A percentile compares a stretch with the other conserved stretches of the same genome.
Conservation (phyloP, 2,113 vertebrate species). For the Phaethornis superciliosus region DNA sequence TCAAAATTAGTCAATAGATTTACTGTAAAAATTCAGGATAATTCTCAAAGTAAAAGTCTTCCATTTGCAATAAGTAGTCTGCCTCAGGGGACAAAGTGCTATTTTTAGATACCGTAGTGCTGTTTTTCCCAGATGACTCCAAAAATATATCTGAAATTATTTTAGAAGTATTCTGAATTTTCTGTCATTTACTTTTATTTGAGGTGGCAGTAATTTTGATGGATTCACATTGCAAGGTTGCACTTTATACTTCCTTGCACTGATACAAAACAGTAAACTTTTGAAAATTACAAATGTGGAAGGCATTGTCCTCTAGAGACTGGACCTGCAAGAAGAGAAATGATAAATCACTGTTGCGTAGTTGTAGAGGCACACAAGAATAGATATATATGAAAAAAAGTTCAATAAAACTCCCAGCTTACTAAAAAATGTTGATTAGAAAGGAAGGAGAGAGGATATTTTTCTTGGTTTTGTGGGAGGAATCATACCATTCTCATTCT, state of each 20-base stretch:
- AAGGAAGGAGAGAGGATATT: not conserved
- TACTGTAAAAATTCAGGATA: not conserved
- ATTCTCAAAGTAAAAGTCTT: not conserved
- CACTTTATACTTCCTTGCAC: not conserved
- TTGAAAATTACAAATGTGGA: not conserved
- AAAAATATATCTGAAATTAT: slow-evolving; percentile 35
- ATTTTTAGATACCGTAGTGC: not conserved
- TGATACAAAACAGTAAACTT: not conserved
- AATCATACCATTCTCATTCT: not conserved
- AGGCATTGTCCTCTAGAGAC: not conserved
- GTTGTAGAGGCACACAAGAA: not conserved
- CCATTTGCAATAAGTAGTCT: not conserved
- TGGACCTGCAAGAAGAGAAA: not conserved
- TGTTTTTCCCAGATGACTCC: not conserved
- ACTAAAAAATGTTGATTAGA: not conserved
- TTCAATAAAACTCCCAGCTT: not conserved
- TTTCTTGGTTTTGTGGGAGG: not conserved
- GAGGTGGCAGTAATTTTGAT: slow-evolving; percentile 18
- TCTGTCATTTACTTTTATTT: slow-evolving; percentile 37
- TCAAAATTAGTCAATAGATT: not conserved
- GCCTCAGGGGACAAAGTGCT: not conserved
- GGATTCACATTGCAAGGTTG: slow-evolving; percentile 13
- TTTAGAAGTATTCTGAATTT: slow-evolving; percentile 1
- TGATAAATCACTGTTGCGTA: not conserved
- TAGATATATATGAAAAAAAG: not conserved